These are phyloP conservation scores for Scaptomyza montana DNA, from an alignment of 1,140 invertebrate species.

Conservation along the genomic window DNA sequence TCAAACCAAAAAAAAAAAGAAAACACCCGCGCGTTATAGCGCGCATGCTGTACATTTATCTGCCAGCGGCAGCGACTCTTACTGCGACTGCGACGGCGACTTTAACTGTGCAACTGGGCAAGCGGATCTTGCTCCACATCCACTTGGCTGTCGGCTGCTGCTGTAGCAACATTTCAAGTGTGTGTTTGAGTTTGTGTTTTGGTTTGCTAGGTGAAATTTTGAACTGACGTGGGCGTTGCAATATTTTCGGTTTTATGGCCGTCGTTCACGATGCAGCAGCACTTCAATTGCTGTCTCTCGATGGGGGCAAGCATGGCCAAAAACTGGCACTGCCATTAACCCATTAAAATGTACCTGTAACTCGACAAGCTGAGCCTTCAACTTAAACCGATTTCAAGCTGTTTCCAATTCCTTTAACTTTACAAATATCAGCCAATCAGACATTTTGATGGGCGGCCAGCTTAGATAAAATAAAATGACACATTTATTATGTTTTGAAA, in stretches of 20 bases:
- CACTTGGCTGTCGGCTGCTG: constrained; percentile 44
- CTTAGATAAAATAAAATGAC: background rate
- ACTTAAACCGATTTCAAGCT: constrained; percentile 12
- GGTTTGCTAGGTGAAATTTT: constrained; percentile 68
- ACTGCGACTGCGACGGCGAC: constrained; percentile 6
- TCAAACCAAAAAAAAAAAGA: background rate
- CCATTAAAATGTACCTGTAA: constrained; percentile 40
- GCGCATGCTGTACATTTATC: constrained; percentile 57
- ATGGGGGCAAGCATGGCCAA: constrained; percentile 40
- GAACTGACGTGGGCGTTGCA: constrained; percentile 62
- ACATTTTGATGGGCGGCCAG: background rate
- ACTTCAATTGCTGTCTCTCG: constrained; percentile 56
- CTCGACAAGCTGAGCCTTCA: constrained; percentile 30
- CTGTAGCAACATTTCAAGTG: constrained; percentile 54
- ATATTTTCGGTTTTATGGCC: constrained; percentile 70
- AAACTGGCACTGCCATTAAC: constrained; percentile 61
- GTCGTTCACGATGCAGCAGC: constrained; percentile 55
- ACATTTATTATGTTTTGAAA: background rate
- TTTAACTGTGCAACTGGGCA: constrained; percentile 23
- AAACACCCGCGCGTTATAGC: constrained; percentile 55
- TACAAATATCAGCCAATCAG: background rate
- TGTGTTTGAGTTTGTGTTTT: constrained; percentile 20
- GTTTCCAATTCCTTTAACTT: background rate
- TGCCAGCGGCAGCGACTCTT: constrained; percentile 50
- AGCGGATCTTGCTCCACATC: constrained; percentile 62